These are phyloP conservation scores for Eurystomus glaucurus DNA, from an alignment of 2,797 vertebrate genomes.

Conservation along the genomic window DNA sequence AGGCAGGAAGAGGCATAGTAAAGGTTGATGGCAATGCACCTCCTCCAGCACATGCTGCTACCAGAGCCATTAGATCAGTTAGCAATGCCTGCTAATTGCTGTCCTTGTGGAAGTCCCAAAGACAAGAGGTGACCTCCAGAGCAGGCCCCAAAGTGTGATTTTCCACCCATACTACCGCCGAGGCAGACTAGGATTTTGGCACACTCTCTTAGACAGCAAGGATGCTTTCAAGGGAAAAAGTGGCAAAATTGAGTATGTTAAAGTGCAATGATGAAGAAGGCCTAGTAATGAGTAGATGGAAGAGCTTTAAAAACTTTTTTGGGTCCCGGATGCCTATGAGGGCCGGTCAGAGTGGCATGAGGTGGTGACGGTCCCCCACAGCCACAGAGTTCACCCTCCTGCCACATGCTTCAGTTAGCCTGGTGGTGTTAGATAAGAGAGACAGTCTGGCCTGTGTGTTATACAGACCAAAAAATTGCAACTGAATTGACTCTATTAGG, in stretches of 20 bases:
- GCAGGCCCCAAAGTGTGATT: neutral
- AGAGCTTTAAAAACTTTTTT: neutral
- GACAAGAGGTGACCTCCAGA: neutral
- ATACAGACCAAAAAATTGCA: neutral
- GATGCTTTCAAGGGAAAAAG: neutral
- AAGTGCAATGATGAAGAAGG: neutral
- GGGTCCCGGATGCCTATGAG: rapidly evolving
- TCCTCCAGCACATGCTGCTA: rapidly evolving
- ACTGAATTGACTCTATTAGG: too few relatives aligned
- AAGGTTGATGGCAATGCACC: neutral
- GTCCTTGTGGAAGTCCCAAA: neutral
- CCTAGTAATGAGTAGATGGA: too few relatives aligned
- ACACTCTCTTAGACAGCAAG: neutral
- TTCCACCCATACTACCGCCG: neutral
- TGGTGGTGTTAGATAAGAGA: neutral
- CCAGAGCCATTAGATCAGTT: neutral
- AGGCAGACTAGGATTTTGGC: neutral
- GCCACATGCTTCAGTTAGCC: neutral
- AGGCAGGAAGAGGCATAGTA: neutral
- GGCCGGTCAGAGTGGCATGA: rapidly evolving
- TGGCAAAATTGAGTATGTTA: neutral
- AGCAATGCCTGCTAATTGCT: neutral
- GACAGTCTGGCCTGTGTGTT: rapidly evolving
- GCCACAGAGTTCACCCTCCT: neutral
- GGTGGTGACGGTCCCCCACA: rapidly evolving